Percentiles rank a stretch among this genome's conserved stretches.
These are phyloP conservation scores for Acrobasis consociella DNA, from an alignment of 2,888 invertebrate species.

Conservation along the genomic window DNA sequence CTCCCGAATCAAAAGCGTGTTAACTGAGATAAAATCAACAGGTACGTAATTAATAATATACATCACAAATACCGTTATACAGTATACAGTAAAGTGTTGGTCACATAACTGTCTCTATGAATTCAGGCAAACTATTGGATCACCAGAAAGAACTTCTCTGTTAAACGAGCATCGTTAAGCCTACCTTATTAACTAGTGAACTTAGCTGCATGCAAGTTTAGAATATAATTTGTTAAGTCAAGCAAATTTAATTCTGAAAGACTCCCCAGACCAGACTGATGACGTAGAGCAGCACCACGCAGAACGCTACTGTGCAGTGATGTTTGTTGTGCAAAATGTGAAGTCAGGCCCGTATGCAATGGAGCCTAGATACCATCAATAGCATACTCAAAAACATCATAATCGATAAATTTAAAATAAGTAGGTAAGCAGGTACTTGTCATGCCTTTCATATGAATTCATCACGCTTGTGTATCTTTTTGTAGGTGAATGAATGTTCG, in stretches of 20 bases:
- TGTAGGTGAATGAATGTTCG: too few species aligned
- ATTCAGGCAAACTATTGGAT: not conserved
- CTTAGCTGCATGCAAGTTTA: not conserved
- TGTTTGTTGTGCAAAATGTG: not conserved
- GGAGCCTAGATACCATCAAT: not conserved
- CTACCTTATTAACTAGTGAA: not conserved
- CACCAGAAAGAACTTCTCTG: not conserved
- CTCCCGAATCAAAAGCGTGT: conserved; percentile 37
- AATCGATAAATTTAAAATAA: too few species aligned
- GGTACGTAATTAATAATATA: conserved; percentile 41
- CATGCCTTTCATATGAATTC: too few species aligned
- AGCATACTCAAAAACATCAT: too few species aligned
- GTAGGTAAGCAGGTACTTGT: too few species aligned
- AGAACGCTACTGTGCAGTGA: not conserved
- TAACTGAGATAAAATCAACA: conserved; percentile 46
- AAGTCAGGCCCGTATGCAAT: not conserved
- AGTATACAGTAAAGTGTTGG: conserved; percentile 28
- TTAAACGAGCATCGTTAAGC: too few species aligned
- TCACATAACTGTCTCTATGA: conserved; percentile 41
- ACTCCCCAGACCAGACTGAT: not conserved
- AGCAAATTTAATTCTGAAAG: not conserved
- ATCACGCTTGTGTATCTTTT: too few species aligned
- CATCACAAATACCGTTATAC: conserved; percentile 38
- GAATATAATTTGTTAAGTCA: too few species aligned
- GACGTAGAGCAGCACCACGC: not conserved